Conservation (phyloP, 2,888 invertebrate genomes). For the Cheilosia scutellata region DNA sequence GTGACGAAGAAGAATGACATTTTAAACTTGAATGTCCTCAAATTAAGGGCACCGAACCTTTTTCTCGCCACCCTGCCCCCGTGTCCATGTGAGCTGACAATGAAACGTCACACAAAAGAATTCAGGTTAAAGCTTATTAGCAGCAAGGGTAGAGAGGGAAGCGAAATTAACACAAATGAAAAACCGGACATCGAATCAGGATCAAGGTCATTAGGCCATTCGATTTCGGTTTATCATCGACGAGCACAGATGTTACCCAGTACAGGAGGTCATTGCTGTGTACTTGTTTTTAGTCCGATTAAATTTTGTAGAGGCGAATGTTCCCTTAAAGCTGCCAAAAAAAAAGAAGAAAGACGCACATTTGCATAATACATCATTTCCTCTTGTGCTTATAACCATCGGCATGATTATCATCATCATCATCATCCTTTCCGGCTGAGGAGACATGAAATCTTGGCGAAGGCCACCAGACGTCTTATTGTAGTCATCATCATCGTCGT, state of each 20-base stretch:
- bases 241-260: no score
- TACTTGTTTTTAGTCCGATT: no score
- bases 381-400: constrained; percentile 25
- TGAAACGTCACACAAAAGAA: constrained; percentile 48
- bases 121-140: neutral
- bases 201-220: constrained; percentile 55
- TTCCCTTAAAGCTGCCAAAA: neutral
- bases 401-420: constrained; percentile 10
- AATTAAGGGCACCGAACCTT: constrained; percentile 63
- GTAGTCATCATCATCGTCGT: constrained; percentile 10
- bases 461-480: constrained; percentile 63
- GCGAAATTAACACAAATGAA: constrained; percentile 27
- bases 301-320: neutral
- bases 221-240: neutral
- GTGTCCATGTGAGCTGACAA: neutral
- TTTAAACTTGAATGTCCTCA: constrained; percentile 52
- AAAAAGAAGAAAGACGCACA: neutral
- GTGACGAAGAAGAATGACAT: constrained; percentile 30
- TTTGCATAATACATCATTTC: constrained; percentile 46
- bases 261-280: no score
- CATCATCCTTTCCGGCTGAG: constrained; percentile 31
- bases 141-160: neutral
- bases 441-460: constrained; percentile 33
- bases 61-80: neutral
- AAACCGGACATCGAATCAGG: constrained; percentile 23